These are phyloP conservation scores for Hemicordylus capensis DNA, from an alignment of 2,113 vertebrate species.

Conservation along the genomic window DNA sequence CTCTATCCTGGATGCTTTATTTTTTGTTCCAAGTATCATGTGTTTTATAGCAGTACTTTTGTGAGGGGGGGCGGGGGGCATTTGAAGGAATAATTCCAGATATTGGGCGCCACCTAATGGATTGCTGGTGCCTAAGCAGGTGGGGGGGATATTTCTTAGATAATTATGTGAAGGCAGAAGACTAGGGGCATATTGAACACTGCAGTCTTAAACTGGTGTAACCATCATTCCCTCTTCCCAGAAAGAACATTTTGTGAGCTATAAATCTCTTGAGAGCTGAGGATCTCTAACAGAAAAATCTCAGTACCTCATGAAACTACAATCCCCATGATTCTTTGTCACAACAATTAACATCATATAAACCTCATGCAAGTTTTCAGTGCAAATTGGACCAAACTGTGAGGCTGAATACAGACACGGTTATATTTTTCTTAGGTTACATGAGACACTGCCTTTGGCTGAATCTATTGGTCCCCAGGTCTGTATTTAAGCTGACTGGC, in stretches of 20 bases:
- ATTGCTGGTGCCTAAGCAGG: background rate
- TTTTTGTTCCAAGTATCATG: background rate
- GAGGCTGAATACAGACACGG: background rate
- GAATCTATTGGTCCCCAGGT: too few relatives aligned
- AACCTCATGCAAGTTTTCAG: background rate
- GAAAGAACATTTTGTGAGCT: too few relatives aligned
- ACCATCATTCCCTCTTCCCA: background rate
- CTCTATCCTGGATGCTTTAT: too few relatives aligned
- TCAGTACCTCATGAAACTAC: background rate
- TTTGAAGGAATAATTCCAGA: background rate
- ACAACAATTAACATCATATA: background rate
- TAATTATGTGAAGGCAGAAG: background rate
- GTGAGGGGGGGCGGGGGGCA: too few relatives aligned
- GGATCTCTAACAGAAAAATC: background rate
- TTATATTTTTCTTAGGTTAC: background rate
- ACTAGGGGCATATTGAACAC: too few relatives aligned
- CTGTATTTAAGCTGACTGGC: too few relatives aligned
- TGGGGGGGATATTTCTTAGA: background rate
- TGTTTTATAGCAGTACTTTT: background rate
- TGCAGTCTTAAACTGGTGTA: too few relatives aligned
- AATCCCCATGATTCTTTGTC: background rate
- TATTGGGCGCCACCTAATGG: slow-evolving; percentile 16
- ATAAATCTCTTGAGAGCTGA: background rate
- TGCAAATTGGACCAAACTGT: background rate
- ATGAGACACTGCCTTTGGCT: too few relatives aligned